A percentile compares a stretch with the other conserved stretches of the same genome.
Conservation (phyloP, 1,140 invertebrate genomes). For the Pseudomyrmex sp. region DNA sequence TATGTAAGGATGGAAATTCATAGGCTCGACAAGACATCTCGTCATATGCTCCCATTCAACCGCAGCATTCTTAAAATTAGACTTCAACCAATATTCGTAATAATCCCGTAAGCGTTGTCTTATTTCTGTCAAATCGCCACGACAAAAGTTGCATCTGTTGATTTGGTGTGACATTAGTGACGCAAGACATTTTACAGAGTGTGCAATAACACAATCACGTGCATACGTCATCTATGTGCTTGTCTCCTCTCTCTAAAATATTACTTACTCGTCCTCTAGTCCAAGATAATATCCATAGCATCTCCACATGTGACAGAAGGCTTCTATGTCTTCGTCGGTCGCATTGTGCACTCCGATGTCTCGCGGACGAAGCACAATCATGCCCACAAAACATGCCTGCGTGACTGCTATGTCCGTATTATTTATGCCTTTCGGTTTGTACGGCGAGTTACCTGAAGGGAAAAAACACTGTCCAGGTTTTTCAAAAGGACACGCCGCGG, state of each 20-base stretch:
- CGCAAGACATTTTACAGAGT: not conserved
- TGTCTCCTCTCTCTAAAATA: no score
- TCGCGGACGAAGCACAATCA: slow-evolving; percentile 87
- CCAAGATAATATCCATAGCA: slow-evolving; percentile 92
- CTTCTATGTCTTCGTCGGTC: slow-evolving; percentile 87
- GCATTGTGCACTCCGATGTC: slow-evolving; percentile 87
- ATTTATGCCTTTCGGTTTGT: slow-evolving; percentile 81
- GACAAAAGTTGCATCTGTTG: slow-evolving; percentile 86
- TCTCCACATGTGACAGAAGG: slow-evolving; percentile 92
- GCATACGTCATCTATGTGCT: not conserved
- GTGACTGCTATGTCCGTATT: slow-evolving; percentile 93
- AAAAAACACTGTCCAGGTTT: slow-evolving; percentile 72
- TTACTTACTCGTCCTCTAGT: slow-evolving; percentile 89
- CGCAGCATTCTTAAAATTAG: slow-evolving; percentile 78
- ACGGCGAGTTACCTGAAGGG: slow-evolving; percentile 84
- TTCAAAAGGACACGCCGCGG: slow-evolving; percentile 60
- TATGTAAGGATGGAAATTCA: not conserved
- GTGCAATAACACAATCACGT: not conserved
- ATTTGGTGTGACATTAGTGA: slow-evolving; percentile 2
- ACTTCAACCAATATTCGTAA: slow-evolving; percentile 77
- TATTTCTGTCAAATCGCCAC: slow-evolving; percentile 82
- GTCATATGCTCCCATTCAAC: slow-evolving; percentile 84
- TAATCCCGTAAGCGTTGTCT: slow-evolving; percentile 79
- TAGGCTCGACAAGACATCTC: slow-evolving; percentile 72
- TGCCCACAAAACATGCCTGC: slow-evolving; percentile 92